A percentile compares a stretch with the other conserved stretches of the same genome.
These are phyloP conservation scores for Brenthis ino DNA, from an alignment of 2,888 invertebrate species.

Conservation along the genomic window DNA sequence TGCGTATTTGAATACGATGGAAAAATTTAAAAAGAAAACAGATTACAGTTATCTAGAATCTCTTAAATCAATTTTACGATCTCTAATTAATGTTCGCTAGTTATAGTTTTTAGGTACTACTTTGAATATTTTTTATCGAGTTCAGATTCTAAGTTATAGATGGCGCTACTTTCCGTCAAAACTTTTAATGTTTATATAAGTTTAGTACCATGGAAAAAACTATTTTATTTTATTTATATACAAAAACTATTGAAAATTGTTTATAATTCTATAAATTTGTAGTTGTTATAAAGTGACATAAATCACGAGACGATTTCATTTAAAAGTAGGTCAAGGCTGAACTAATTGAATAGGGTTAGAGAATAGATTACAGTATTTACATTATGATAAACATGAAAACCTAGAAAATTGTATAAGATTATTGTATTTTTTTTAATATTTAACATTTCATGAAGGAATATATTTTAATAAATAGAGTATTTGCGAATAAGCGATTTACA, in stretches of 20 bases:
- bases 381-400: conserved; percentile 17
- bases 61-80: conserved; percentile 7
- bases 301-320: conserved; percentile 55
- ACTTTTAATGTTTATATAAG: conserved; percentile 5
- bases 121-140: conserved; percentile 11
- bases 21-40: conserved; percentile 1
- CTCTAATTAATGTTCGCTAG: conserved; percentile 3
- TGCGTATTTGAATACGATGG: not conserved
- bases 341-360: conserved; percentile 32
- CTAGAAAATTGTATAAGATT: conserved; percentile 1
- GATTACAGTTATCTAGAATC: not conserved
- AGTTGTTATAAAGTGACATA: conserved; percentile 37
- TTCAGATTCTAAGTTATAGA: conserved; percentile 28
- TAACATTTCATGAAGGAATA: not conserved
- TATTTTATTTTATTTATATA: not conserved
- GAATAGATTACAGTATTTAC: conserved; percentile 31
- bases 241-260: conserved; percentile 8
- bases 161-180: conserved; percentile 29
- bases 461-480: not conserved
- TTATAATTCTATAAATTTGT: conserved; percentile 4
- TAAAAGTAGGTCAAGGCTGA: conserved; percentile 67
- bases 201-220: not conserved
- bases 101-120: conserved; percentile 3
- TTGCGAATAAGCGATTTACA: conserved; percentile 43
- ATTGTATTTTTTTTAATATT: not conserved